Evolutionary conservation across 2,113 vertebrate species (phyloP), one percentile per base, ranked within the genome.

Genomic region (Heterotilapia buettikoferi): DNA sequence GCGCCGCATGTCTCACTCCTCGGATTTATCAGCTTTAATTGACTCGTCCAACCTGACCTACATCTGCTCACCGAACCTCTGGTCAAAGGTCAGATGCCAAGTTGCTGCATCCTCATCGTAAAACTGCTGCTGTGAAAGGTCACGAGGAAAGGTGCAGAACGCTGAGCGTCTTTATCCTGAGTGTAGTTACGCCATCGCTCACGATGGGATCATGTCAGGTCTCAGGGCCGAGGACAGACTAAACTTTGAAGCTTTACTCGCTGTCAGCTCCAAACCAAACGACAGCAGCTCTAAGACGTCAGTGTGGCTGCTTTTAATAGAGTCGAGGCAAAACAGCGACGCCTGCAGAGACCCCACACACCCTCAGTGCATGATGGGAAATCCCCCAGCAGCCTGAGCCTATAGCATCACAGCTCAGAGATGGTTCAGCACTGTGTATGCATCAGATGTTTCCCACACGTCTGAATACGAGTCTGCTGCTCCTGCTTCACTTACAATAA

Each of bases 281-380:
- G 5, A 3, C 33, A 68, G 16, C 18, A 11, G 59, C 7, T 63
- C 59, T 6, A 33, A 61, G 59, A 19, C 3, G 9, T 10, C 59
- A 33, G 31, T 2, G 10, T 5, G 31, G 61, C 31, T 33, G 16
- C 59, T 61, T 63, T 63, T 18, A 8, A 40, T 21, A 8, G 19
- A 14, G 12, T 43, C 1, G 5, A 21, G 5, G 38, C 6, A 8
- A 40, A 24, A 0, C 33, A 7, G 33, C 10, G 3, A 21, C 6
- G n/a, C 7, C 4, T 3, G 33, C 29, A 66, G 31, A 66, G 10
- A 29, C 14, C 29, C 57, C 26, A 61, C 57, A 61, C 7, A 4
- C 52, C 52, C 52, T 59, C 56, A 40, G 19, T 5, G 63, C 63
- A 68, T 68, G 19, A 68, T 68, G 63, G 63, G 19, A 68, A 66